phyloP scores from a whole-genome alignment of 2,888 invertebrate genomes.

The Rhagophthalmus giganteus region DNA sequence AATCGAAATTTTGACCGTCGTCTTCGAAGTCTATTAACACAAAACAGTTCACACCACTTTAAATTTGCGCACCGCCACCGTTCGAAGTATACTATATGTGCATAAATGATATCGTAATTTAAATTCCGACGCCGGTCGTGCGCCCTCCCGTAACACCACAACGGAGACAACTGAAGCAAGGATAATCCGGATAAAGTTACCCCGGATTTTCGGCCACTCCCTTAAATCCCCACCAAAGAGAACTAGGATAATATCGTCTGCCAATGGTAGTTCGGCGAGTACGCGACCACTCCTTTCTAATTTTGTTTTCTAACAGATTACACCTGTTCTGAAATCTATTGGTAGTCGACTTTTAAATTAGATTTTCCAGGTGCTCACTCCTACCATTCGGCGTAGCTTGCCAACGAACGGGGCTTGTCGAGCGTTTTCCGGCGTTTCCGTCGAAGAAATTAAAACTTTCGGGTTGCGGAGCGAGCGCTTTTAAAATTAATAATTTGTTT shows the following conservation, averaged over 20 bases:
- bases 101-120: no score
- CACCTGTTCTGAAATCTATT: conserved; percentile 40
- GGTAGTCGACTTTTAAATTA: conserved; percentile 29
- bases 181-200: conserved; percentile 29
- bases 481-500: no score
- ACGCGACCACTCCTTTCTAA: conserved; percentile 37
- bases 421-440: no score
- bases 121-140: no score
- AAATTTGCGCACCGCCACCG: no score
- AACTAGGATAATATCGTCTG: conserved; percentile 32
- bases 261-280: conserved; percentile 40
- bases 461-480: no score
- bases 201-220: conserved; percentile 44
- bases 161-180: conserved; percentile 44
- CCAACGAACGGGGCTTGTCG: no score
- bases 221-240: conserved; percentile 40
- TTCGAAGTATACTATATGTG: no score
- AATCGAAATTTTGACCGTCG: conserved; percentile 1
- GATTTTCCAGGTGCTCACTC: conserved; percentile 13
- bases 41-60: conserved; percentile 1
- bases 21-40: conserved; percentile 11
- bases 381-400: no score
- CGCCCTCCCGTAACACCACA: conserved; percentile 43
- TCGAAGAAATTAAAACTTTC: no score
- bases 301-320: conserved; percentile 50